Evolutionary conservation across 2,888 invertebrate species (phyloP).

Genomic region (Thelaira solivaga): DNA sequence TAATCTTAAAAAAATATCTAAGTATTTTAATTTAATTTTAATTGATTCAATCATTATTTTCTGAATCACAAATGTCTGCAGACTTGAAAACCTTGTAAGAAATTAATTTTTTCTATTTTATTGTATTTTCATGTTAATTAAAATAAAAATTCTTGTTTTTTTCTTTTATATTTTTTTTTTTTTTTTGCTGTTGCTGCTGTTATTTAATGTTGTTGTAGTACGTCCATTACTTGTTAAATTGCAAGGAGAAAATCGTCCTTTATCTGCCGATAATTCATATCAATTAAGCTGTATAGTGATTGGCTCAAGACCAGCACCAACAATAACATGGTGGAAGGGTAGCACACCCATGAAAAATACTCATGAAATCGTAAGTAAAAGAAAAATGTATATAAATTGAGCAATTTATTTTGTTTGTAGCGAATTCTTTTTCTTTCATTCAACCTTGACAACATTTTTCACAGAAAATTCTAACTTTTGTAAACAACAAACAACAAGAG

Average conservation of each 20-base stretch:
- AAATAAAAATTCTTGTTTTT: no score
- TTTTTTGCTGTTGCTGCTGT: not conserved
- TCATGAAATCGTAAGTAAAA: slow-evolving; percentile 83
- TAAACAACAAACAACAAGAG: not conserved
- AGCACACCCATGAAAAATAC: slow-evolving; percentile 83
- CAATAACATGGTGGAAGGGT: slow-evolving; percentile 88
- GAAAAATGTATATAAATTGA: no score
- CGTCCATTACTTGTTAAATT: slow-evolving; percentile 84
- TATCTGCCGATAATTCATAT: slow-evolving; percentile 85
- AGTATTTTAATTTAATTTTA: no score
- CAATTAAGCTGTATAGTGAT: slow-evolving; percentile 85
- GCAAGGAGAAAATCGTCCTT: slow-evolving; percentile 83
- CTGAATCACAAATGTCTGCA: no score
- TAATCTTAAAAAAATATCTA: no score
- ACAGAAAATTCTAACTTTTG: not conserved
- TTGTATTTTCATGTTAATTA: no score
- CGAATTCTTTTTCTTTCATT: no score
- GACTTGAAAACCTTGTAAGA: no score
- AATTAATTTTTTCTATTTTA: no score
- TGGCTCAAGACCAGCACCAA: slow-evolving; percentile 86
- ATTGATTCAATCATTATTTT: no score
- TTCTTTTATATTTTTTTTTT: no score
- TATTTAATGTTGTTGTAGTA: no score
- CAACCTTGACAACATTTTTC: not conserved
- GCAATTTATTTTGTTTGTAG: slow-evolving; percentile 10